Conservation (phyloP, 2,888 invertebrate genomes). For the Acrobasis consociella region DNA sequence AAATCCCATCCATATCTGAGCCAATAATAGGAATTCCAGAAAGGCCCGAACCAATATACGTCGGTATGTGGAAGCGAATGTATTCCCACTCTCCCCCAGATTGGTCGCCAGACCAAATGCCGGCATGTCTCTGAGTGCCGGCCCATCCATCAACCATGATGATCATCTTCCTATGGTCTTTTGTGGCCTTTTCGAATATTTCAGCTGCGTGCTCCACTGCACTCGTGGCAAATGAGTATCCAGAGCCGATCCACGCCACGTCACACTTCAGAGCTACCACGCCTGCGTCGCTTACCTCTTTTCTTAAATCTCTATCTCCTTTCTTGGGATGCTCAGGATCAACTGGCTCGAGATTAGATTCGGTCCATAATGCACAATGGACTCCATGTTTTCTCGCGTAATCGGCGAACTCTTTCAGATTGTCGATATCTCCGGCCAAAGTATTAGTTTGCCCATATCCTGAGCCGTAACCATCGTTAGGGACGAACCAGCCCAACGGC, state of each 20-base stretch:
- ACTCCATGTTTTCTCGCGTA: slow-evolving; percentile 64
- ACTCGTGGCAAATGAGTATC: slow-evolving; percentile 69
- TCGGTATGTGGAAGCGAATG: slow-evolving; percentile 75
- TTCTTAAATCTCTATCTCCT: slow-evolving; percentile 69
- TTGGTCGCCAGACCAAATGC: slow-evolving; percentile 75
- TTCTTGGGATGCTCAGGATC: slow-evolving; percentile 68
- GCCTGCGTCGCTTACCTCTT: slow-evolving; percentile 64
- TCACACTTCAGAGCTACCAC: slow-evolving; percentile 73
- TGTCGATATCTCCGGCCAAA: slow-evolving; percentile 67
- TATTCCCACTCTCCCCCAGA: slow-evolving; percentile 75
- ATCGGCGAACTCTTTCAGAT: slow-evolving; percentile 61
- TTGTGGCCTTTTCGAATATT: slow-evolving; percentile 54
- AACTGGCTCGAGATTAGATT: slow-evolving; percentile 64
- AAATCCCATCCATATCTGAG: slow-evolving; percentile 77
- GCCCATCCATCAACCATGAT: slow-evolving; percentile 78
- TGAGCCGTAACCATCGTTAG: slow-evolving; percentile 74
- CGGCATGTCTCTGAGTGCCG: slow-evolving; percentile 70
- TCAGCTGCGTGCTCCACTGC: slow-evolving; percentile 65
- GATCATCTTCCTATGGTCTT: slow-evolving; percentile 56
- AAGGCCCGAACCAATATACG: slow-evolving; percentile 69
- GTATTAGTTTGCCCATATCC: slow-evolving; percentile 74
- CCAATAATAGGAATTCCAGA: slow-evolving; percentile 72
- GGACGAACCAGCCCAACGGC: slow-evolving; percentile 74
- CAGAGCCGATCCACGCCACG: slow-evolving; percentile 72
- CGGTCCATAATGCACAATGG: slow-evolving; percentile 72